Evolutionary conservation across 2,113 vertebrate genomes (phyloP), one percentile per base, ranked within the genome.

Genomic region (Boleophthalmus pectinirostris): DNA sequence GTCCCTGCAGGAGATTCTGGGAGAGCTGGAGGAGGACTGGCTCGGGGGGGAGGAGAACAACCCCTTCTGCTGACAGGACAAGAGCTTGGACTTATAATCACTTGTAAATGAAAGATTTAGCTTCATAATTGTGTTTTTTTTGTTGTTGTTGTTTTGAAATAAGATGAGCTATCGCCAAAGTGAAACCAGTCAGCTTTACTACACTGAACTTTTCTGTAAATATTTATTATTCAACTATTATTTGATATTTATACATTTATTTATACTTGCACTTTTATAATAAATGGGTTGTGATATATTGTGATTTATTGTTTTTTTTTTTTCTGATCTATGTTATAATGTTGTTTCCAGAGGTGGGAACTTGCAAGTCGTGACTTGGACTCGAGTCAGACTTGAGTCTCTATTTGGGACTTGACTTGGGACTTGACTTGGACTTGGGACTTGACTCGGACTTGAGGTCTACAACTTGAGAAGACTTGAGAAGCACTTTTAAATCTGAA

Each of bases 1-100:
- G 58, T 91, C 91, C 60, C 72, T 94, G 60, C 88, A 93, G 53
- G 92, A 94, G 58, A 89, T 94, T 21, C 75, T 93, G 69, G 82
- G 77, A 3, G 92, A 89, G 73, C 70, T 93, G 72, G 65, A 90
- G 2, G 89, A 91, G 57, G 88, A 84, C n/a, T 92, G 90, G 85
- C 65, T 89, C 73, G 87, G 81, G 29, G 82, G 82, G 25, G 81
- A 79, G 57, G 81, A 81, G 3, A 53, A n/a, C 33, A 5, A 10
- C 18, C 18, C 61, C 15, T n/a, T 64, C 61, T 64, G 61, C 29
- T 64, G 11, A 64, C 10, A 33, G 35, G 35, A 64, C 33, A 38
- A 6, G 3, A 64, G 3, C 25, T 1, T 6, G 25, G 61, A 64
- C 61, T 35, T 20, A 35, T 21, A 21, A 64, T 43, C 60, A 25